phyloP scores from a whole-genome alignment of 2,797 vertebrate species.

The Neoniphon sammara region DNA sequence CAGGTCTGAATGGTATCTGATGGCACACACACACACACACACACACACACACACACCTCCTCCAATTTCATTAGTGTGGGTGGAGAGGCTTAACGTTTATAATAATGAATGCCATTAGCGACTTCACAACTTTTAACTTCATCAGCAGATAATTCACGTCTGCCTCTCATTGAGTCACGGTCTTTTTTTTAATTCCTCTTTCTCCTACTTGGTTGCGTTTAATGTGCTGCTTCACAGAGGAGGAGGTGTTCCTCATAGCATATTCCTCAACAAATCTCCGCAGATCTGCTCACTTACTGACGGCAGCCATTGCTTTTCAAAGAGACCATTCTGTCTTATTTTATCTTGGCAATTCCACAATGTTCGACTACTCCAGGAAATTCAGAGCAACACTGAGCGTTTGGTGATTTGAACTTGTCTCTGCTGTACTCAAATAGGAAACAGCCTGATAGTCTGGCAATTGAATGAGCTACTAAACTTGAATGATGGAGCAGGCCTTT shows the following conservation, averaged over 20 bases:
- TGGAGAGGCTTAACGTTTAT: constrained; percentile 47
- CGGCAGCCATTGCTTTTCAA: not conserved
- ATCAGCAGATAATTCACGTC: constrained; percentile 56
- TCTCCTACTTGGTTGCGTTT: constrained; percentile 53
- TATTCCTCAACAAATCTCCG: constrained; percentile 35
- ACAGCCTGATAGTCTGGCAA: not conserved
- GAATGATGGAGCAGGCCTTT: not conserved
- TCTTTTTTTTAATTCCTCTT: constrained; percentile 55
- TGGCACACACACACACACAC: too few species aligned
- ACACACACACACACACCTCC: constrained; percentile 37
- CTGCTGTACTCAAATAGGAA: not conserved
- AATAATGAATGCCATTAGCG: constrained; percentile 19
- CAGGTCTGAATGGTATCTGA: constrained; percentile 45
- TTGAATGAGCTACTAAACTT: constrained; percentile 1
- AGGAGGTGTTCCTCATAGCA: constrained; percentile 14
- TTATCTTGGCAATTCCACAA: not conserved
- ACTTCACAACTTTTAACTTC: constrained; percentile 30
- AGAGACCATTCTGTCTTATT: not conserved
- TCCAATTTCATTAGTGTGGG: constrained; percentile 59
- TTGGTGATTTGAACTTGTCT: constrained; percentile 2
- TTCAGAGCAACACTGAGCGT: not conserved
- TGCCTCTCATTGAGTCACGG: constrained; percentile 22
- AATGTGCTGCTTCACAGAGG: constrained; percentile 53
- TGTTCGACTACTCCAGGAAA: constrained; percentile 9
- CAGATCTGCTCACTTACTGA: constrained; percentile 23